Base-by-base conservation (phyloP, 1,140 invertebrate species). In the Ditylenchus dipsaci region DNA sequence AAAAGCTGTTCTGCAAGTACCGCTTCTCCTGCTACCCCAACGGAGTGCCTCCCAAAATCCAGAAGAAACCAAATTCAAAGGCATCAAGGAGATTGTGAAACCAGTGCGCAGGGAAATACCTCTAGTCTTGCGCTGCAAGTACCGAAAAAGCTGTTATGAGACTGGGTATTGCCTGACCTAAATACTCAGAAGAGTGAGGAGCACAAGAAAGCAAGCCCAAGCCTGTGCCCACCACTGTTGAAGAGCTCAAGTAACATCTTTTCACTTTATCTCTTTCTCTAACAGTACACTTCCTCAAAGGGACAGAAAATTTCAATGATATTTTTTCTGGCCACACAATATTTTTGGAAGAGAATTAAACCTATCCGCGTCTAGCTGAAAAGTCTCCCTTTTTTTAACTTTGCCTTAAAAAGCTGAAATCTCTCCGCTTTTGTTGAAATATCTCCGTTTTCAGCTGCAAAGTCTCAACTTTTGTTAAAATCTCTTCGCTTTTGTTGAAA, bases 11-110 rank as follows among this genome's bases (percentile, higher is more conserved):
- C 23, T 74, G 72, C 59, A 74, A 74, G 45, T 74, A 74, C 59
- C 72, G 72, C n/a, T 76, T 76, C 42, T 63, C 63, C 47, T 80
- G 78, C 60, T 80, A 80, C 49, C 45, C 75, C 49, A 79, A 59
- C 45, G 78, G 73, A 61, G 60, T 56, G 23, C 59, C 59, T 8
- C 72, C 72, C 19, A 65, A 79, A 61, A 67, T 38, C 19, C 59
- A n/a, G 58, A 38, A 11, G 33, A 38, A 11, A 38, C 33, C 33
- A 38, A 38, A 11, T 27, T 21, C 5, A 59, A 71, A 33, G 21
- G 26, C 26, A 29, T 21, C 17, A 29, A 62, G 33, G 27, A 26
- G 13, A 69, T 53, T 60, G 23, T 15, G 27, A 61, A 9, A 26
- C 67, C n/a, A 23, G 56, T 23, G n/a, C 5, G 8, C 13, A 61